These are phyloP conservation scores for Acleris cristana DNA, from an alignment of 2,888 invertebrate species.

Conservation along the genomic window DNA sequence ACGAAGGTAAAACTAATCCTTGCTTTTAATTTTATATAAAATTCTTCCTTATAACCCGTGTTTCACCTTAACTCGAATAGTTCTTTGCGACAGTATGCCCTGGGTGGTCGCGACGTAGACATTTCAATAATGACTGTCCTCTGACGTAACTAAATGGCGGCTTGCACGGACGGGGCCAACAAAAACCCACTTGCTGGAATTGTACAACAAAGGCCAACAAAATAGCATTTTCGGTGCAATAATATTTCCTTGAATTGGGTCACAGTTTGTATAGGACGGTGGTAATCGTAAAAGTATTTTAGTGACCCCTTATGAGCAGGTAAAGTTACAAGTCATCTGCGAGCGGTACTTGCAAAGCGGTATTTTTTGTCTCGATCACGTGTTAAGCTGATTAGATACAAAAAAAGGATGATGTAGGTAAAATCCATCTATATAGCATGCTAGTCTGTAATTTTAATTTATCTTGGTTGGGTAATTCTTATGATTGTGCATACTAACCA, in stretches of 20 bases:
- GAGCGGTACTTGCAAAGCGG: neutral
- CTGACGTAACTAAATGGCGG: slow-evolving; percentile 64
- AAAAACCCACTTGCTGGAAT: slow-evolving; percentile 70
- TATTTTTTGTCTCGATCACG: slow-evolving; percentile 6
- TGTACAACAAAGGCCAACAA: slow-evolving; percentile 40
- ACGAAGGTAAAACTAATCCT: no score
- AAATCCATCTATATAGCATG: slow-evolving; percentile 1
- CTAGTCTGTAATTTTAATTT: neutral
- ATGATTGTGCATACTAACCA: neutral
- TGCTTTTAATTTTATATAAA: no score
- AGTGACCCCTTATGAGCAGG: slow-evolving; percentile 18
- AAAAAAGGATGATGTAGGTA: neutral
- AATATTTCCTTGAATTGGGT: slow-evolving; percentile 62
- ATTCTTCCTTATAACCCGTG: no score
- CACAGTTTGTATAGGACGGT: slow-evolving; percentile 43
- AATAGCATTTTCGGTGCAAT: slow-evolving; percentile 38
- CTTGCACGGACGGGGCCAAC: slow-evolving; percentile 57
- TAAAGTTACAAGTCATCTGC: slow-evolving; percentile 2
- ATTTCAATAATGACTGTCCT: slow-evolving; percentile 71
- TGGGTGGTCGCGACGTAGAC: slow-evolving; percentile 73
- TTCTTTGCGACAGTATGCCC: slow-evolving; percentile 61
- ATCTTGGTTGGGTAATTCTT: slow-evolving; percentile 15
- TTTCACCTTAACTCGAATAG: slow-evolving; percentile 19
- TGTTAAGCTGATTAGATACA: neutral
- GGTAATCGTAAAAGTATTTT: slow-evolving; percentile 26